Evolutionary conservation across 2,797 vertebrate genomes (phyloP), one percentile per base, ranked within the genome.

Genomic region (Melanotaenia boesemani): DNA sequence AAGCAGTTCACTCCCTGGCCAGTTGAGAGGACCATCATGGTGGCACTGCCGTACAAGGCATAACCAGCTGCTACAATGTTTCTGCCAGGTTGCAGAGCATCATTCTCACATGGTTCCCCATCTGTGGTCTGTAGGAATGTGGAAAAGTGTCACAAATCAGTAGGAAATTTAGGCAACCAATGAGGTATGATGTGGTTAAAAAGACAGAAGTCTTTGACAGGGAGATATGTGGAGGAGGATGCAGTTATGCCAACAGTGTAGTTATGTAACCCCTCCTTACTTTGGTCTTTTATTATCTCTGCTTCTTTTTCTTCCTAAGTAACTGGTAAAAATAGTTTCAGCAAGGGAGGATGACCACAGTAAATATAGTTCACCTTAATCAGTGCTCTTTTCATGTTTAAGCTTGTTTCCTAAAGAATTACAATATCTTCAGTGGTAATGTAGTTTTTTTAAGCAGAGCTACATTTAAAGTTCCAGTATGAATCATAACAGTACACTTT

Each of bases 21-120:
- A 1, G 95, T 95, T 78, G 97, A 97, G 1, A 99, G 91, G 20
- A 98, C 97, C 87, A 99, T 73, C 97, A 98, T 98, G 55, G 97
- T 99, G 86, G 98, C 98, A 39, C 98, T 99, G 66, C 98, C 98
- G 0, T 98, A 99, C 50, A 99, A 92, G 0, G 98, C 97, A 0
- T 99, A 99, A 34, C 97, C 98, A 3, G 97, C 97, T 0, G 97
- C 97, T 26, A 99, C 96, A 0, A 99, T 94, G 73, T 97, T 95
- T 68, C 96, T 95, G 5, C 98, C 98, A 0, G 97, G 91, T 66
- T 98, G 97, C 39, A 99, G 90, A 24, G 97, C 96, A 7, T 99
- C 97, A 36, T 95, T 95, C 76, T 96, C 96, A 50, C 63, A 91
- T n/a, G 98, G 97, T 16, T 96, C 95, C 2, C 56, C 90, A 0